Evolutionary conservation across 2,888 invertebrate genomes (phyloP), one percentile per base, ranked within the genome.

Genomic region (Drosophila pseudotalamancana): DNA sequence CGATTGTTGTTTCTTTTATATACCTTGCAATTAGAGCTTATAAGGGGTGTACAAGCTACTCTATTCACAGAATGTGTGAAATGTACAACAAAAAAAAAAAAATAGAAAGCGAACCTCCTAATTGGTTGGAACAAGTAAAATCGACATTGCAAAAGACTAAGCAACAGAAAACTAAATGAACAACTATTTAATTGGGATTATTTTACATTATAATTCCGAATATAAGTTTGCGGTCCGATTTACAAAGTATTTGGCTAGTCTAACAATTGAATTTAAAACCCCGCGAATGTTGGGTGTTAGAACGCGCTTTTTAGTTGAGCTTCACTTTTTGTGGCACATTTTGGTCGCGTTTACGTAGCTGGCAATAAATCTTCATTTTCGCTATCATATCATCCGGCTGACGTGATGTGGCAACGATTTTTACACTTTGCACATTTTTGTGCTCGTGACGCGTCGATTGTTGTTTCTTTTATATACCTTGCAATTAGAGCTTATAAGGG

Each of bases 321-420:
- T 54, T 56, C 56, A 65, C 61, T 68, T 74, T 72, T 76, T 66
- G 67, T 51, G 66, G 62, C 66, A 61, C 65, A 68, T 74, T 79
- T 72, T 72, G 60, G 53, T 49, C 31, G 53, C 61, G 60, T 59
- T 63, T 54, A 64, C 61, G 71, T 71, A 69, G 70, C 55, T 49
- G 86, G 68, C 79, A 79, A 86, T 86, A 83, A 86, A 83, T 83
- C 86, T 83, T 83, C 67, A 83, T 83, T 79, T 86, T 75, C 74
- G 62, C 70, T 70, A 61, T 70, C 81, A 78, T 70, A 77, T 84
- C 84, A 84, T 68, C 60, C 75, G 77, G 75, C 75, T 83, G 83
- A 80, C 80, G 72, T 80, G 80, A 77, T 80, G 67, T 77, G 75
- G 69, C 72, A 83, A 67, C 83, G 80, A 83, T 83, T 79, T 83